Base-by-base conservation (phyloP, 2,888 invertebrate genomes). In the Odontomyia ornata region DNA sequence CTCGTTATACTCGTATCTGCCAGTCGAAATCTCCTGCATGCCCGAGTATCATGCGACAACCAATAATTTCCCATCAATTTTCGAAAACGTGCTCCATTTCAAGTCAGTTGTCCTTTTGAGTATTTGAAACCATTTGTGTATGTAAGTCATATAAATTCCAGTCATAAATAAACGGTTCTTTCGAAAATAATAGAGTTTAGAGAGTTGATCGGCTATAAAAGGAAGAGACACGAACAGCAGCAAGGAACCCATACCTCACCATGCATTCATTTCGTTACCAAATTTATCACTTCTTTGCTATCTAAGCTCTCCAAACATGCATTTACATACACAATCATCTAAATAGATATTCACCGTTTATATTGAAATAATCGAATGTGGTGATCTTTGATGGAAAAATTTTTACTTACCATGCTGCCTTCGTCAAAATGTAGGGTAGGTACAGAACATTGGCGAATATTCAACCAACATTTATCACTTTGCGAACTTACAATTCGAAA, bases 401-500 rank as follows among this genome's bases (percentile, higher is more conserved):
- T 73, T 73, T 73, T 36, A 73, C 73, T 73, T 7, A 60, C 36
- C 73, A 7, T 18, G 71, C 71, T 56, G n/a, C 36, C 3, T 3
- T 9, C 36, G 9, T 36, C 3, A 9, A 5, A 36, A 3, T 5
- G 3, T 36, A 3, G 36, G 5, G 9, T 36, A 36, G 36, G 36
- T 36, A 36, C 36, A 43, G 71, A 7, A n/a, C n/a, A n/a, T 52
- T 15, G n/a, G 25, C 23, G 65, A 69, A 43, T 57, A 73, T 25
- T 36, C 52, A 11, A 36, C 73, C 73, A 79, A 76, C 79, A 80
- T 80, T 81, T 80, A 80, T 80, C 81, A 81, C 80, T 79, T 80
- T 75, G 77, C 78, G 79, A 36, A 80, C 80, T 81, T 80, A 77
- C 80, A 81, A 81, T 81, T 80, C 80, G 78, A 80, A 80, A 80